Evolutionary conservation across 2,797 vertebrate genomes (phyloP).

Genomic region (Crax fasciolata): DNA sequence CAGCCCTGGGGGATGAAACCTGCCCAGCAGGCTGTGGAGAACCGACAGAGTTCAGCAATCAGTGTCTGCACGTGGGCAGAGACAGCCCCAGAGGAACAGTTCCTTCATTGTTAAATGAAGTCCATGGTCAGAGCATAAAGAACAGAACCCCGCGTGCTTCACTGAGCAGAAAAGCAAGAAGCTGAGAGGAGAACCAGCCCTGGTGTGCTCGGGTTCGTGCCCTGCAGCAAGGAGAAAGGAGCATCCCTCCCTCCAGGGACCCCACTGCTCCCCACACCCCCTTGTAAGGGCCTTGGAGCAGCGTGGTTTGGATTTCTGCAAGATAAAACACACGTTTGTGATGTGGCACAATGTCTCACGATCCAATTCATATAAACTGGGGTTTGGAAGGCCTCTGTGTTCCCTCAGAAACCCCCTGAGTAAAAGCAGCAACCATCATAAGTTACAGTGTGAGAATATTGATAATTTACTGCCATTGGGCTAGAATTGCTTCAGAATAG

Average conservation of each 20-base stretch:
- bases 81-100: not conserved
- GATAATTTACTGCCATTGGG: not conserved
- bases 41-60: not conserved
- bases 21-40: constrained; percentile 43
- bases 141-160: not conserved
- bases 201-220: not conserved
- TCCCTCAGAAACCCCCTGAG: not conserved
- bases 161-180: not conserved
- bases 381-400: not conserved
- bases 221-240: not conserved
- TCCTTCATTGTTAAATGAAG: not conserved
- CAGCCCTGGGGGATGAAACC: constrained; percentile 28
- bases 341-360: not conserved
- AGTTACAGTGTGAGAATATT: not conserved
- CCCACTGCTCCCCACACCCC: not conserved
- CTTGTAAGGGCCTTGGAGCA: not conserved
- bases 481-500: not conserved
- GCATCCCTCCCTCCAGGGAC: not conserved
- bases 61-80: not conserved
- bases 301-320: not conserved
- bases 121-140: not conserved
- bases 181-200: not conserved
- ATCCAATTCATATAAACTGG: not conserved
- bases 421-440: not conserved
- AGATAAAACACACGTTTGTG: not conserved